These are phyloP conservation scores for Papilio protenor DNA, from an alignment of 2,888 invertebrate genomes.

Conservation along the genomic window DNA sequence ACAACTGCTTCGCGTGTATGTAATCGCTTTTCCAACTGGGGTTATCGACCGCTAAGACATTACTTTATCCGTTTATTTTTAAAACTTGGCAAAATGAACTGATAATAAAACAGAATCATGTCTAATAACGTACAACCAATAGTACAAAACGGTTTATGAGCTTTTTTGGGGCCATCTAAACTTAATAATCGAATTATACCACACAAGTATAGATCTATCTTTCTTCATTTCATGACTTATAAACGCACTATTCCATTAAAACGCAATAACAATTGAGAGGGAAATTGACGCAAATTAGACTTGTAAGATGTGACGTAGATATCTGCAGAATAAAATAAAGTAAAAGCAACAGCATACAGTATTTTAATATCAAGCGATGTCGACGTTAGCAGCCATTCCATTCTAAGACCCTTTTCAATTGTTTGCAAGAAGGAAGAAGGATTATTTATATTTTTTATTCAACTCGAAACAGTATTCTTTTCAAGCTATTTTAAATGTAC, in stretches of 20 bases:
- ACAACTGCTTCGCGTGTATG: conserved; percentile 25
- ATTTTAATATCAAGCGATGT: conserved; percentile 19
- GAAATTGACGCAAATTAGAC: background rate
- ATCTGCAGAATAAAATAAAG: background rate
- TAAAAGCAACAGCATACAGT: conserved; percentile 11
- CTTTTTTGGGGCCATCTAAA: too few relatives aligned
- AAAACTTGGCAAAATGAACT: conserved; percentile 19
- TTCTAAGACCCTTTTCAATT: conserved; percentile 29
- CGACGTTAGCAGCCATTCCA: conserved; percentile 16
- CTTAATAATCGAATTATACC: too few relatives aligned
- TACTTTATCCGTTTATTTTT: conserved; percentile 13
- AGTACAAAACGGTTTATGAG: too few relatives aligned
- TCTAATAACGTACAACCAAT: background rate
- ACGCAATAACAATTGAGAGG: background rate
- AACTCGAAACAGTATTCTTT: background rate
- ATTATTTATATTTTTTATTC: conserved; percentile 10
- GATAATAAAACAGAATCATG: background rate
- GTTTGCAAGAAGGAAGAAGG: conserved; percentile 9
- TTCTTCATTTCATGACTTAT: background rate
- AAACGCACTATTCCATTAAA: background rate
- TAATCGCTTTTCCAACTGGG: conserved; percentile 30
- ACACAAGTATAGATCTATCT: too few relatives aligned
- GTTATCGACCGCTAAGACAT: conserved; percentile 28
- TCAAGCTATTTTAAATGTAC: conserved; percentile 7
- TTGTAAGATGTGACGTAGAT: background rate